Evolutionary conservation across 2,888 invertebrate genomes (phyloP), one percentile per base, ranked within the genome.

Genomic region (Lumbricus terrestris): DNA sequence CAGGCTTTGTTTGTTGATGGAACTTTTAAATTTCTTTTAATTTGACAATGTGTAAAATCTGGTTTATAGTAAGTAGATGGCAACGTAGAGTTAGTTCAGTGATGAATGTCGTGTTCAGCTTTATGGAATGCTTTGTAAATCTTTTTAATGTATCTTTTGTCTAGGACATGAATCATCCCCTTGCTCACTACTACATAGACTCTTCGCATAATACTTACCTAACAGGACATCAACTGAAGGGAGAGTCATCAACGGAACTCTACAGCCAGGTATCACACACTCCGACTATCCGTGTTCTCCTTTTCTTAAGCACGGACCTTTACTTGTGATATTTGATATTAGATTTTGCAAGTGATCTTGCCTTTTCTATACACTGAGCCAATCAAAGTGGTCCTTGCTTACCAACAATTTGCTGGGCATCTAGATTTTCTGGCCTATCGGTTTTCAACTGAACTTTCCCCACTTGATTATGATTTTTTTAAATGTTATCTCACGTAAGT

Each of bases 161-260:
- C 15, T 42, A 90, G 94, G 97, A 97, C 92, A 97, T 98, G 97
- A 96, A 97, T 90, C 97, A 97, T 91, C 97, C 98, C 0, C 96
- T 99, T 92, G 97, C 98, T 90, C 97, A 98, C 94, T 99, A 98
- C 95, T 98, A 97, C 95, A 97, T 98, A 90, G 98, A 98, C 0
- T 98, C 98, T 91, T 98, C 98, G 33, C 98, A 98, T 95, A 98
- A 98, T 94, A 98, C 98, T 0, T 99, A 98, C 95, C 96, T 98
- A 23, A 98, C 98, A 0, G 98, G 98, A 0, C 98, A 98, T 95
- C 98, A 99, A 95, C 96, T 99, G 90, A 98, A 98, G 95, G 98
- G 98, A 0, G 98, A 98, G 95, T 98, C 98, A 0, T 98, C 98
- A 0, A 98, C 98, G 5, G 98, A 98, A 94, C 96, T 98, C 5